Conservation (phyloP, 2,888 invertebrate species). For the Pemphredon lugubris region DNA sequence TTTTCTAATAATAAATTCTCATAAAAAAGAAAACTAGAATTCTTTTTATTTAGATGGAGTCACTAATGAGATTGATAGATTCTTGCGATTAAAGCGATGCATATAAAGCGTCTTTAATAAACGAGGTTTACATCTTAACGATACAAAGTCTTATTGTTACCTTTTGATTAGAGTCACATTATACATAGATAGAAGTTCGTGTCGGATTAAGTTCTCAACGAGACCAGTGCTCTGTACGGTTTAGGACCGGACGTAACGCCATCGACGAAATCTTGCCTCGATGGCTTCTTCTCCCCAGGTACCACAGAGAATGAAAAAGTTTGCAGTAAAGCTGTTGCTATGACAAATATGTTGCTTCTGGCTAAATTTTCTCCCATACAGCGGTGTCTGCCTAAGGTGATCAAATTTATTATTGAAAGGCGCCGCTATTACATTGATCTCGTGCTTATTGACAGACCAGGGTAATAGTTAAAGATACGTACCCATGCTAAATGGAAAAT, state of each 20-base stretch:
- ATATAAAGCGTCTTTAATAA: too few relatives aligned
- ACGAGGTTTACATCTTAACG: too few relatives aligned
- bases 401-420: neutral
- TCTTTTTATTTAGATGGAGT: too few relatives aligned
- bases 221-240: slow-evolving; percentile 87
- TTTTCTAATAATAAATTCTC: too few relatives aligned
- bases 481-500: slow-evolving; percentile 90
- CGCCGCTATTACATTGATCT: neutral
- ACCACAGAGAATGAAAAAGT: slow-evolving; percentile 86
- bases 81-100: too few relatives aligned
- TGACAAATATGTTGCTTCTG: slow-evolving; percentile 90
- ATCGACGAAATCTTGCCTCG: slow-evolving; percentile 85
- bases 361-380: slow-evolving; percentile 92
- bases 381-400: slow-evolving; percentile 84
- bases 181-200: neutral
- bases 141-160: too few relatives aligned
- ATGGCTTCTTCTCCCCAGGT: slow-evolving; percentile 85
- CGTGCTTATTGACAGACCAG: too few relatives aligned
- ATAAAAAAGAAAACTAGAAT: too few relatives aligned
- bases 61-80: too few relatives aligned
- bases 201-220: slow-evolving; percentile 80
- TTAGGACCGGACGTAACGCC: slow-evolving; percentile 90
- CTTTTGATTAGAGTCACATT: slow-evolving; percentile 1
- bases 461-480: slow-evolving; percentile 52
- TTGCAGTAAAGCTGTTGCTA: slow-evolving; percentile 88